Evolutionary conservation across 2,113 vertebrate species (phyloP), one percentile per base, ranked within the genome.

Genomic region (Forbesichthys papilliferus): DNA sequence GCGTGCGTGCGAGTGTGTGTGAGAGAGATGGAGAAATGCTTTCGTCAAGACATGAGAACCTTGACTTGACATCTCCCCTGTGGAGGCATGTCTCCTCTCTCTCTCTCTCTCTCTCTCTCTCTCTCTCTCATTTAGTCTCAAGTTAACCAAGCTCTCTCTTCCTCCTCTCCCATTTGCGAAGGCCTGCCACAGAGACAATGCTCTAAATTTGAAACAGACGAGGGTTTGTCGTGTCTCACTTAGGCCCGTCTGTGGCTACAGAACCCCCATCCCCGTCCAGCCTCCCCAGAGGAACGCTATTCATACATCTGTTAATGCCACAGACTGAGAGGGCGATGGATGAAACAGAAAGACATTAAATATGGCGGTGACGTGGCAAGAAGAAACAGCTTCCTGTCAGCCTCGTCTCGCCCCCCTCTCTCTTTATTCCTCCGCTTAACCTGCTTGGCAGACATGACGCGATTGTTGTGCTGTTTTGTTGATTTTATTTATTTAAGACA

Each of bases 131-230:
- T 20, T 20, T 20, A 20, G 20, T 58, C 13, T 52, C 58, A 12
- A 34, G 58, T 58, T 27, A 27, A 27, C 27, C 27, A 27, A 27
- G 27, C 13, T 52, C 58, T 66, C 59, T 36, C 11, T 33, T 20
- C 60, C 73, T 63, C 68, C 77, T n/a, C 48, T 9, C 54, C 67
- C 9, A 11, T 69, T 69, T 68, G 60, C 74, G 78, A 76, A 88
- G 67, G 83, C 83, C 81, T 86, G 87, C 81, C 88, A 86, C 73
- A 71, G 77, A 84, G 81, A 89, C 80, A 90, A 75, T 59, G 84
- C 16, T 76, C 78, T 85, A 94, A 95, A 95, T 88, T 71, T 56
- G 93, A 94, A 92, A 85, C 93, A 96, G 93, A 94, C 80, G 82
- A 36, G 68, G 69, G 79, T 79, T 66, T 79, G 69, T 89, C 84